Conservation (phyloP, 2,797 vertebrate species). For the Megalops cyprinoides region DNA sequence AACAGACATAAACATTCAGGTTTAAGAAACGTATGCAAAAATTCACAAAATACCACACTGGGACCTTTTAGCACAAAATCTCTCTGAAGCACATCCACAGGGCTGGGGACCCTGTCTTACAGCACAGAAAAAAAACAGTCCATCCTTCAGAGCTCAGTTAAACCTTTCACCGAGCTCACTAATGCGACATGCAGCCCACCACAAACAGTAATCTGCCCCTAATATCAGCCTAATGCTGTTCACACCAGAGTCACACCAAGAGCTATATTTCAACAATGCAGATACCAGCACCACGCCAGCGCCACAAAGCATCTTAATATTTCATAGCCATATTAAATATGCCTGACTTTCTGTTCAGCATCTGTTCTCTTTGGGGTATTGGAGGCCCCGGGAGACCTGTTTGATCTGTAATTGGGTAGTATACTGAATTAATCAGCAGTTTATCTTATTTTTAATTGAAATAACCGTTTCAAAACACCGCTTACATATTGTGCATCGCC, state of each 20-base stretch:
- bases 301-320: constrained; percentile 93
- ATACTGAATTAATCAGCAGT: constrained; percentile 99
- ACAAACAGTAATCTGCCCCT: constrained; percentile 60
- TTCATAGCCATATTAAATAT: constrained; percentile 93
- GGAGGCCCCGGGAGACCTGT: constrained; percentile 86
- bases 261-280: constrained; percentile 66
- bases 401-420: constrained; percentile 97
- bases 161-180: background rate
- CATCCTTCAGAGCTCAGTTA: background rate
- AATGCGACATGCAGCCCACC: background rate
- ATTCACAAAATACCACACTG: too few relatives aligned
- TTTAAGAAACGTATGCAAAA: too few relatives aligned
- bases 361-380: constrained; percentile 91
- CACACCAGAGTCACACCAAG: constrained; percentile 60
- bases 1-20: too few relatives aligned
- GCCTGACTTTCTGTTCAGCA: constrained; percentile 91
- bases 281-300: constrained; percentile 74
- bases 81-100: background rate
- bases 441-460: constrained; percentile 91
- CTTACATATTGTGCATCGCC: constrained; percentile 78
- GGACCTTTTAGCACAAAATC: background rate
- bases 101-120: background rate
- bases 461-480: constrained; percentile 81
- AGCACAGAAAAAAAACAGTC: background rate
- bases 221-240: constrained; percentile 67